Evolutionary conservation across 2,113 vertebrate species (phyloP), one percentile per base, ranked within the genome.

Genomic region (Neotoma lepida): DNA sequence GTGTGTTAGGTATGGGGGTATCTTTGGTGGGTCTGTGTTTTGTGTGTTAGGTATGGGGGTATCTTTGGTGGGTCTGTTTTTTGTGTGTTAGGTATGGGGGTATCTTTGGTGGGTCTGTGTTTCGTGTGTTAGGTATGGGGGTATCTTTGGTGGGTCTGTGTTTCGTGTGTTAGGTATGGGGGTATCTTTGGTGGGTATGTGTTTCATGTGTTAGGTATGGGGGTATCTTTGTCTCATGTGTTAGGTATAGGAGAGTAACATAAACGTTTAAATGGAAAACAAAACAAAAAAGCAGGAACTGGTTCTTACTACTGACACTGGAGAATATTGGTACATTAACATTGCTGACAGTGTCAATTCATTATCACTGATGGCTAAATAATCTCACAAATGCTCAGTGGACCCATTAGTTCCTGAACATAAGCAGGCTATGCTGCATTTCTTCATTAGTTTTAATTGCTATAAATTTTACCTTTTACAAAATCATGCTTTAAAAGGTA

Each of bases 371-470:
- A 98, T 98, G 98, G 98, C 98, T 98, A 98, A 98, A 98, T 98
- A 98, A 98, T 98, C 98, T 98, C 96, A 95, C 97, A 98, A 98
- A 98, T 98, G 98, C 98, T 98, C 98, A 96, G 97, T 98, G 98
- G 98, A 98, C 98, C 98, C 98, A 98, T 98, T 98, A 98, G 98
- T 98, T 98, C 98, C 98, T 97, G 98, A 98, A 98, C 97, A 98
- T 98, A 98, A 98, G 98, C 98, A 98, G 98, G 97, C 98, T 98
- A 98, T 98, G 98, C 98, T 98, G 98, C 98, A 98, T 98, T 98
- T 98, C 98, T 98, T 98, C 98, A 98, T 98, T 98, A 98, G 98
- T 96, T 98, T 98, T 98, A 98, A 98, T 98, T 98, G 98, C 98
- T 98, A 98, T 98, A 98, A 98, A 98, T 98, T 98, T 98, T 98